Evolutionary conservation across 2,888 invertebrate genomes (phyloP), one percentile per base, ranked within the genome.

Genomic region (Eupelmus urozonus): DNA sequence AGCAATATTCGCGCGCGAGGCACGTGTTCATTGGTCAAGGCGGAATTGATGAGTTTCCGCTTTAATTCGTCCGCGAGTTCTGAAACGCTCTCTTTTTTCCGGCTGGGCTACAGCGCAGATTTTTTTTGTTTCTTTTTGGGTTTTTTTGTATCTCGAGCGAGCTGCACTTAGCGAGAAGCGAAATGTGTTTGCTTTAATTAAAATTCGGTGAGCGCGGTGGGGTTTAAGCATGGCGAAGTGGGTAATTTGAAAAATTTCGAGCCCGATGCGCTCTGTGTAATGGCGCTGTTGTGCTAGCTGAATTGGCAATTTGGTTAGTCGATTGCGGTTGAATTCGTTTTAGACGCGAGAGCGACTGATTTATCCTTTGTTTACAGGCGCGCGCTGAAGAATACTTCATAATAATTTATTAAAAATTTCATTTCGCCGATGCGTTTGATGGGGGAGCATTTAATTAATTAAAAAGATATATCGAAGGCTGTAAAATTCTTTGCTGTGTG

Each of bases 181-280:
- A n/a, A 71, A n/a, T 49, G 34, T 69, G 69, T 42, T 69, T 69
- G 57, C 42, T 57, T 25, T 57, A 69, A 69, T 69, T 69, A 42
- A 69, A 69, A 57, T 57, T 55, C 18, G 27, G 57, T 4, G 23
- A 5, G 34, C 25, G 23, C n/a, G n/a, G n/a, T n/a, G n/a, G n/a
- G n/a, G n/a, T n/a, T n/a, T 42, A 42, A 20, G 29, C 23, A 9
- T 45, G 16, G 16, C 11, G 13, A 9, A 0, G 51, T 29, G 9
- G 3, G 16, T 13, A 45, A 45, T 16, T 45, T 45, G 13, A 45
- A 13, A 45, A 45, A 45, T 45, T 13, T 13, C 45, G 16, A 13
- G 13, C 34, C 9, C 16, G 9, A 16, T 13, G 45, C 13, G 34
- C 34, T 34, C 34, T 3, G 34, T 5, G 45, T 45, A 16, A 34